Base-by-base conservation (phyloP, 2,888 invertebrate species). In the Mythimna ferrago region DNA sequence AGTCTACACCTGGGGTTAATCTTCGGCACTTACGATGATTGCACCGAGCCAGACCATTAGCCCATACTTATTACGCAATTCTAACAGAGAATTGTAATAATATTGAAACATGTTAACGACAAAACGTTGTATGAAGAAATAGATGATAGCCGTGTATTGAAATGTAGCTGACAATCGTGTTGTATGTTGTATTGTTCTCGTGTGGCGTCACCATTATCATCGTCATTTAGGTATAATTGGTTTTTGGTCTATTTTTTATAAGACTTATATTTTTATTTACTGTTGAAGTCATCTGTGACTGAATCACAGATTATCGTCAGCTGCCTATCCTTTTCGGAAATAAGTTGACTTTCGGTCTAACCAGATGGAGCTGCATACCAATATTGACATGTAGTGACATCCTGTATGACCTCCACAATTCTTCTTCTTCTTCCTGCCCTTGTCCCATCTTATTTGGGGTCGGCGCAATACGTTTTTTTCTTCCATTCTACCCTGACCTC, bases 11-110 rank as follows among this genome's bases (percentile, higher is more conserved):
- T 4, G 4, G 61, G 21, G 14, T 21, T 41, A 69, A 78, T 67
- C 44, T 73, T 57, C 10, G 54, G 66, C 21, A 74, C 65, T 76
- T 61, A 70, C 9, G 54, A 44, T 74, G 71, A 85, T 80, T 80
- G 63, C 75, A 44, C 54, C 2, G 9, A 65, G 66, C 35, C 54
- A 21, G 54, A 56, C 53, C 79, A 82, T 81, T 81, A 81, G 60
- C 65, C 73, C 73, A 73, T 41, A 32, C 21, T 71, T 71, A 82
- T 71, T 67, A 57, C 68, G 71, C 72, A 82, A 74, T 56, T 38
- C 58, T 65, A 61, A 53, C 41, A n/a, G 26, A 54, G 54, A 61
- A 62, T 60, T 53, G 56, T 70, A 62, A 71, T 79, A 67, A 61
- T 65, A 81, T 71, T 11, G 44, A 58, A 81, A 66, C 41, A 48